Evolutionary conservation across 2,888 invertebrate genomes (phyloP), one percentile per base, ranked within the genome.

Genomic region (Drosophila percnosoma): DNA sequence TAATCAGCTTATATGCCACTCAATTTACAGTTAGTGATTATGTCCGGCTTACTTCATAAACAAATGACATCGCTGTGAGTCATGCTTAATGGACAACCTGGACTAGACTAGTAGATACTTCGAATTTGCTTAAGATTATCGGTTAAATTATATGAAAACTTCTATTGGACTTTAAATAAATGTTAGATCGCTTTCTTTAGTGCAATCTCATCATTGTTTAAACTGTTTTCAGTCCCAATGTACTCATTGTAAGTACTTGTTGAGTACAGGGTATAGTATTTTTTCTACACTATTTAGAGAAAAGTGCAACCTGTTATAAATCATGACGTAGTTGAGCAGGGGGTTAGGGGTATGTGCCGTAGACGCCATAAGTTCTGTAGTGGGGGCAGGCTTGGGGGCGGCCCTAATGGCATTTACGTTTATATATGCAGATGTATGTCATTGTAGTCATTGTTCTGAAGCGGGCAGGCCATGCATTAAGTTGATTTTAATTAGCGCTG

Each of bases 1-100:
- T 83, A 84, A 84, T 84, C 89, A 83, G 89, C 87, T 85, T 87
- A 83, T 73, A 83, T 75, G 68, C 63, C 59, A 69, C 54, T 65
- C 68, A 85, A 87, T 80, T 80, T 75, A 87, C 78, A 68, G 75
- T 70, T 73, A 10, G 24, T 53, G 75, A 85, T 80, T 75, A 83
- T 82, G 72, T 24, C 65, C 65, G 40, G 42, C 65, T 71, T 64
- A 77, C 55, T 52, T 60, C 69, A 58, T 59, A 68, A 73, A 57
- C 57, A 58, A 52, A 54, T 45, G 54, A 48, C 62, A 61, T 18
- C n/a, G 51, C 34, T 55, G n/a, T 36, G 68, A 53, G 53, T 67
- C 53, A 72, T n/a, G 58, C 27, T 6, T 18, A 1, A n/a, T 34
- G 38, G 13, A 21, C 36, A 29, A 27, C n/a, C n/a, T 1, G 7